These are phyloP conservation scores for Calephelis nemesis DNA, from an alignment of 1,140 invertebrate genomes.

Conservation along the genomic window DNA sequence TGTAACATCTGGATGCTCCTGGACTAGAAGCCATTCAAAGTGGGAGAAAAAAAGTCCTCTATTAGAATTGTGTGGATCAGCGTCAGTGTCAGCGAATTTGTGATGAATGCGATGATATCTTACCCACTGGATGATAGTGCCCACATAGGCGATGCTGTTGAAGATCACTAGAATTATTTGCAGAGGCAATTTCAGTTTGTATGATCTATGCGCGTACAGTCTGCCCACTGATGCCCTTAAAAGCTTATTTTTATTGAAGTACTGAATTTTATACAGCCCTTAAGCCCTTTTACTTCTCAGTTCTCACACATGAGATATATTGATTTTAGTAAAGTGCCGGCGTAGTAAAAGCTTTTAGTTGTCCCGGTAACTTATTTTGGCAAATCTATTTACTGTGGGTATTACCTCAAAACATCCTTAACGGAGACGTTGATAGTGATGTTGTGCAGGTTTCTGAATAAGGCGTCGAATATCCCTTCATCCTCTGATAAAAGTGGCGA, in stretches of 20 bases:
- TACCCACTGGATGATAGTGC: constrained; percentile 19
- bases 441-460: constrained; percentile 72
- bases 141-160: constrained; percentile 26
- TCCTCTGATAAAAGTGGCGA: constrained; percentile 78
- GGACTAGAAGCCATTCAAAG: constrained; percentile 27
- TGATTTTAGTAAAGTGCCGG: not conserved
- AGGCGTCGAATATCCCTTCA: constrained; percentile 81
- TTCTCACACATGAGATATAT: too few relatives aligned
- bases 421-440: constrained; percentile 71
- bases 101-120: constrained; percentile 28
- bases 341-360: constrained; percentile 33
- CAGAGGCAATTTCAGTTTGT: constrained; percentile 89
- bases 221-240: too few relatives aligned
- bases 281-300: too few relatives aligned
- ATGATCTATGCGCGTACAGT: constrained; percentile 90
- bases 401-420: constrained; percentile 67
- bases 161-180: constrained; percentile 68
- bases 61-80: constrained; percentile 31
- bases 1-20: constrained; percentile 23
- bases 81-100: constrained; percentile 31
- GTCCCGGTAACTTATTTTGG: constrained; percentile 25
- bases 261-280: too few relatives aligned
- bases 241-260: too few relatives aligned
- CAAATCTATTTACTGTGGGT: constrained; percentile 2
- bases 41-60: constrained; percentile 35